phyloP scores from a whole-genome alignment of 2,797 vertebrate genomes.

The Antennarius maculatus region DNA sequence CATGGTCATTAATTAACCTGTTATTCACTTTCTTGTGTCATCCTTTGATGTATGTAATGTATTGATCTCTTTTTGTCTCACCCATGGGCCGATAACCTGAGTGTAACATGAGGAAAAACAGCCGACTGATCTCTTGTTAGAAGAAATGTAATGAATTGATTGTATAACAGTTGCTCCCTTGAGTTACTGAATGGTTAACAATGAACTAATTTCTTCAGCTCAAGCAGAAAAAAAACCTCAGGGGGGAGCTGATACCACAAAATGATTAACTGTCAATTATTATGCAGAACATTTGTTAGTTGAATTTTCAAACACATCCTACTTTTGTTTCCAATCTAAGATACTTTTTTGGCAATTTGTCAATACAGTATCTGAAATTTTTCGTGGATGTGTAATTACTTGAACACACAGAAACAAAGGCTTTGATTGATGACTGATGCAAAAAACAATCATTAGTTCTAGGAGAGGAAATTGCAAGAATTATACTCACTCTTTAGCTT shows the following conservation, averaged over 20 bases:
- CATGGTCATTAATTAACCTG: background rate
- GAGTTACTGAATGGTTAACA: background rate
- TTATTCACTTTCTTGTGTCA: background rate
- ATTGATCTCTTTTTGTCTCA: too few relatives aligned
- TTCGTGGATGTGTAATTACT: background rate
- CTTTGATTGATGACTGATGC: slow-evolving; percentile 1
- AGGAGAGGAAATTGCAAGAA: background rate
- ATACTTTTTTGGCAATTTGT: background rate
- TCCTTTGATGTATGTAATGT: background rate
- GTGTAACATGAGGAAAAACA: background rate
- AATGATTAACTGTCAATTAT: background rate
- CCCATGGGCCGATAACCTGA: background rate
- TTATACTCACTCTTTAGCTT: slow-evolving; percentile 94
- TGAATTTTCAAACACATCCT: slow-evolving; percentile 11
- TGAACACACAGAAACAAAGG: background rate
- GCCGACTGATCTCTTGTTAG: background rate
- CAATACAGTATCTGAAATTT: background rate
- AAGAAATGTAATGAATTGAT: background rate
- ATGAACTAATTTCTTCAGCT: background rate
- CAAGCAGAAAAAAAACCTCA: background rate
- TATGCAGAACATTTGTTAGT: background rate
- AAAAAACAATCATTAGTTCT: slow-evolving; percentile 3
- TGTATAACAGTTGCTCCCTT: background rate
- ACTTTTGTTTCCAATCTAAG: background rate
- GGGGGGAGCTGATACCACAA: background rate